Evolutionary conservation across 2,888 invertebrate species (phyloP).

Genomic region (Lingula anatina): DNA sequence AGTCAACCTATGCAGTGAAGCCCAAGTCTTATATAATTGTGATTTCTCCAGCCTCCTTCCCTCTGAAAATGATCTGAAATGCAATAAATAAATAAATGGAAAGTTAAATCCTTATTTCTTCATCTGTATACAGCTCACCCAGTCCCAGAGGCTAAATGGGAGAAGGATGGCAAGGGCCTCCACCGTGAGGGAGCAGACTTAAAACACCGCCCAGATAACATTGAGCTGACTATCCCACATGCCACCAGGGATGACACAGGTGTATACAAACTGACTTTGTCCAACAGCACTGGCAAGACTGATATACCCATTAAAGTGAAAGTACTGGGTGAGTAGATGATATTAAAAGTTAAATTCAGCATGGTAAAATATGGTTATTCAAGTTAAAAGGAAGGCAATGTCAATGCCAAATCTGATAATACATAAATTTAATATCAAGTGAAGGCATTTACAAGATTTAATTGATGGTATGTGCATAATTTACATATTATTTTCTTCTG

Average conservation of each 20-base stretch:
- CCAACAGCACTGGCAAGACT: constrained; percentile 79
- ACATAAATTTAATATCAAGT: too few species aligned
- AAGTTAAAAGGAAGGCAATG: too few species aligned
- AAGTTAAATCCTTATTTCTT: too few species aligned
- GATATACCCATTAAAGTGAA: constrained; percentile 55
- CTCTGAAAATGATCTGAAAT: too few species aligned
- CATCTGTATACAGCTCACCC: constrained; percentile 41
- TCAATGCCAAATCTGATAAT: too few species aligned
- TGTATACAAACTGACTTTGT: constrained; percentile 84
- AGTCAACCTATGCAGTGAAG: neutral
- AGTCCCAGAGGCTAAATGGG: constrained; percentile 63
- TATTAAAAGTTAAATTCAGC: neutral
- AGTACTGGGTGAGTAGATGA: constrained; percentile 45
- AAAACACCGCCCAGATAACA: constrained; percentile 55
- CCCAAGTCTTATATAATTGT: neutral
- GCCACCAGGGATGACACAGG: constrained; percentile 66
- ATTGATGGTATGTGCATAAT: too few species aligned
- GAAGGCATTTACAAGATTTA: too few species aligned
- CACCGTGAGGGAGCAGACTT: constrained; percentile 62
- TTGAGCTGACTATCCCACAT: constrained; percentile 83
- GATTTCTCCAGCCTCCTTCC: too few species aligned
- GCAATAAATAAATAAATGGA: too few species aligned
- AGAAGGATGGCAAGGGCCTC: constrained; percentile 86
- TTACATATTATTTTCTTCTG: too few species aligned
- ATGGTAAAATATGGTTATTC: too few species aligned